Base-by-base conservation (phyloP, 1,140 invertebrate genomes). In the Varroa destructor region DNA sequence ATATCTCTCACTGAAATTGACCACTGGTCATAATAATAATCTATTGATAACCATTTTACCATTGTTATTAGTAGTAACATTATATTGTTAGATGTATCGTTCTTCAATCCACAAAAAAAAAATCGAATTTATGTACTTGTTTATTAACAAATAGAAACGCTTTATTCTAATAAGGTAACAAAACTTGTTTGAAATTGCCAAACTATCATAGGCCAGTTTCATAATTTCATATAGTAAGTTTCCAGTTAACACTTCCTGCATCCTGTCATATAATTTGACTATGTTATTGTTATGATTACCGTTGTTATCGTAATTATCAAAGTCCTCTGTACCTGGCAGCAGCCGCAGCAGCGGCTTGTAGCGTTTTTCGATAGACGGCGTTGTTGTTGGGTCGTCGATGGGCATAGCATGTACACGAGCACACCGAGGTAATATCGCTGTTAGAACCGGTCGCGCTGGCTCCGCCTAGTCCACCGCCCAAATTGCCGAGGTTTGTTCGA, bases 391-490 rank as follows among this genome's bases (percentile, higher is more conserved):
- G 40, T 5, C 46, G 40, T 40, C 46, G 72, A 42, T 75, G 72
- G 37, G 85, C 85, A 75, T 87, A 86, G 80, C 89, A 91, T 71
- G 85, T 87, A 80, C 89, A 91, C 73, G 86, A 88, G 81, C 89
- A 91, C 73, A 90, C 88, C 55, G 88, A 90, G 55, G 85, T 80
- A 54, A 84, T 82, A 78, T 89, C 87, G 76, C 86, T 84, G 76
- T 77, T 79, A 58, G 61, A 67, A 40, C 61, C 81, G 42, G 81
- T 80, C 75, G 57, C 43, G 37, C 75, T 74, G 14, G 75, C 74
- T 76, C 85, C 85, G 72, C 75, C 43, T 55, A 43, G 55, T 46
- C 36, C 36, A 56, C 64, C 75, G 43, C 64, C 75, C 89, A 80
- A 76, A 90, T 67, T 67, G 54, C 43, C 57, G 25, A 58, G 36